phyloP scores from a whole-genome alignment of 2,113 vertebrate genomes.

The Nesogale talazaci region DNA sequence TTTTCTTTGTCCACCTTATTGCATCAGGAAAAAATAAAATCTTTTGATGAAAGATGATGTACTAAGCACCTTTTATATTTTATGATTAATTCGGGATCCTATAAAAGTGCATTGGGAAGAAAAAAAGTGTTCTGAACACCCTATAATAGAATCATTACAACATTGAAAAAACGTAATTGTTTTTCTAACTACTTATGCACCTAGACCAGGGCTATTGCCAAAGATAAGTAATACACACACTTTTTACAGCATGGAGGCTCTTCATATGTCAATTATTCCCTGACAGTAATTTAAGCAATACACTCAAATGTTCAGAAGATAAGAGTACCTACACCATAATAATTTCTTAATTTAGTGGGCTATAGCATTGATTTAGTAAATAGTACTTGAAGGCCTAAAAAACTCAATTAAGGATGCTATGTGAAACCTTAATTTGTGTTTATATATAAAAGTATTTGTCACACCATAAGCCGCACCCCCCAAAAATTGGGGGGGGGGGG shows the following conservation, averaged over 20 bases:
- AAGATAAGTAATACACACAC: constrained; percentile 55
- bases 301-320: constrained; percentile 66
- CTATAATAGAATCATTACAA: constrained; percentile 27
- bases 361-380: constrained; percentile 72
- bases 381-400: constrained; percentile 64
- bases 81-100: constrained; percentile 53
- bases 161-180: constrained; percentile 44
- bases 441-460: too few species aligned
- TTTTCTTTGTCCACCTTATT: constrained; percentile 48
- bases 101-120: constrained; percentile 7
- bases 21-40: not conserved
- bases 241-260: constrained; percentile 64
- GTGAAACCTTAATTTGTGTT: constrained; percentile 7
- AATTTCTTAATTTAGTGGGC: constrained; percentile 74
- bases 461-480: too few species aligned
- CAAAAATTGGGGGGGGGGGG: too few species aligned
- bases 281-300: constrained; percentile 62
- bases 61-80: constrained; percentile 35
- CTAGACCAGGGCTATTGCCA: constrained; percentile 53
- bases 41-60: constrained; percentile 33
- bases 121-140: too few species aligned
- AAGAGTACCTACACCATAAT: constrained; percentile 49
- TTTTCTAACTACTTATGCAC: constrained; percentile 50
- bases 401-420: constrained; percentile 67
- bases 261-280: constrained; percentile 74